These are phyloP conservation scores for Pseudomyrmex gracilis DNA, from an alignment of 1,140 invertebrate genomes.

Conservation along the genomic window DNA sequence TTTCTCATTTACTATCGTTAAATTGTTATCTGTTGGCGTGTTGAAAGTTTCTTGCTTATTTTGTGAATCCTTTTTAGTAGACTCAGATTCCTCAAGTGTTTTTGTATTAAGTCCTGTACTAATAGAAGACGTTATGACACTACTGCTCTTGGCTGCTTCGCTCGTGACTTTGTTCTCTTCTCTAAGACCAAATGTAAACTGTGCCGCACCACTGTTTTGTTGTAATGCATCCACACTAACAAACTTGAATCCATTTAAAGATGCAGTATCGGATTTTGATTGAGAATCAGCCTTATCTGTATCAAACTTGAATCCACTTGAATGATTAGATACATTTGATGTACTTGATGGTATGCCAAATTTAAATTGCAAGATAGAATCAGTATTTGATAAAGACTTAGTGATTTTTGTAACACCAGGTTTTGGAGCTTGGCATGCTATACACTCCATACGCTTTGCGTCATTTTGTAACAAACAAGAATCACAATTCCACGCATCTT, in stretches of 20 bases:
- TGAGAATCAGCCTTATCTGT: conserved; percentile 79
- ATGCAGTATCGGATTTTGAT: conserved; percentile 52
- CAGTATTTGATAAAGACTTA: conserved; percentile 61
- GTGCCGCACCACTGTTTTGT: conserved; percentile 43
- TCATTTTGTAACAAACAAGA: conserved; percentile 88
- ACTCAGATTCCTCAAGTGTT: conserved; percentile 38
- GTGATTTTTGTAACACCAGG: conserved; percentile 76
- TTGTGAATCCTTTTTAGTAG: conserved; percentile 15
- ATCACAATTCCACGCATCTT: conserved; percentile 87
- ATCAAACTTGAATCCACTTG: conserved; percentile 83
- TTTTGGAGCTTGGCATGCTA: conserved; percentile 86
- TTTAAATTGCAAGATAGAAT: conserved; percentile 76
- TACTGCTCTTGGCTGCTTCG: conserved; percentile 41
- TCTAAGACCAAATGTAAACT: conserved; percentile 81
- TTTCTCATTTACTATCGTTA: conserved; percentile 35
- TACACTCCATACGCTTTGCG: conserved; percentile 85
- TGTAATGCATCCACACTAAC: conserved; percentile 45
- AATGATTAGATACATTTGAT: conserved; percentile 27
- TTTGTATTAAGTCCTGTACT: conserved; percentile 38
- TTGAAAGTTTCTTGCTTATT: conserved; percentile 73
- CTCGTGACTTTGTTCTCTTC: conserved; percentile 57
- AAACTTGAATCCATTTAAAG: conserved; percentile 75
- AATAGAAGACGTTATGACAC: neutral
- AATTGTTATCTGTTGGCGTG: conserved; percentile 70
- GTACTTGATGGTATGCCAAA: conserved; percentile 71